Percentiles rank a stretch among this genome's conserved stretches.
These are phyloP conservation scores for Struthio camelus DNA, from an alignment of 2,113 vertebrate genomes.

Conservation along the genomic window DNA sequence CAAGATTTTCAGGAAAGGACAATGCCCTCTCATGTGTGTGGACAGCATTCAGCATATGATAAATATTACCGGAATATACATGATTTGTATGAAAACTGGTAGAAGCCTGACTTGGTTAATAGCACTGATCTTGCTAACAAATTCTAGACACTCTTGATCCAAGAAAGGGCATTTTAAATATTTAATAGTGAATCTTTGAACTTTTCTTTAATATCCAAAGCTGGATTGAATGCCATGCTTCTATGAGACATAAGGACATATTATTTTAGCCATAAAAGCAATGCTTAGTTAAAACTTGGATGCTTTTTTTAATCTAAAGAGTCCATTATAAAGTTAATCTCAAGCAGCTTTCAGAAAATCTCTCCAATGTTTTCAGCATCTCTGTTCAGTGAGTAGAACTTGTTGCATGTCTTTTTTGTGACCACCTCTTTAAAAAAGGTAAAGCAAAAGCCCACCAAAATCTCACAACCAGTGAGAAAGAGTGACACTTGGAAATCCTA, in stretches of 20 bases:
- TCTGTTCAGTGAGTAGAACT: background rate
- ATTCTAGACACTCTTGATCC: background rate
- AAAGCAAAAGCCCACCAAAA: background rate
- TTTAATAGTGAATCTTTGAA: background rate
- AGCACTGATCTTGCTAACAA: background rate
- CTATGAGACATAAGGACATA: background rate
- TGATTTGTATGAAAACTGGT: background rate
- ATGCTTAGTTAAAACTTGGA: background rate
- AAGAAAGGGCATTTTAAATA: background rate
- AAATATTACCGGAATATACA: background rate
- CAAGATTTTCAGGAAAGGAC: background rate
- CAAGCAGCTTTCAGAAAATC: background rate
- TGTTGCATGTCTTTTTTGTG: background rate
- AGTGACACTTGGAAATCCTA: background rate
- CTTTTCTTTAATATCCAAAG: background rate
- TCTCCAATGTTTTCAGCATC: background rate
- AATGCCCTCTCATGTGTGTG: background rate
- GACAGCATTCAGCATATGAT: background rate
- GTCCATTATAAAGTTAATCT: background rate
- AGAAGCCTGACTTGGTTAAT: background rate
- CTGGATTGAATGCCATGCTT: background rate
- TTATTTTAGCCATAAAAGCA: background rate
- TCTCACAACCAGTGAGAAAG: background rate
- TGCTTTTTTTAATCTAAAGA: background rate
- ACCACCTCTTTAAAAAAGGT: background rate